phyloP scores from a whole-genome alignment of 1,140 invertebrate species.

The Gryon sp. region DNA sequence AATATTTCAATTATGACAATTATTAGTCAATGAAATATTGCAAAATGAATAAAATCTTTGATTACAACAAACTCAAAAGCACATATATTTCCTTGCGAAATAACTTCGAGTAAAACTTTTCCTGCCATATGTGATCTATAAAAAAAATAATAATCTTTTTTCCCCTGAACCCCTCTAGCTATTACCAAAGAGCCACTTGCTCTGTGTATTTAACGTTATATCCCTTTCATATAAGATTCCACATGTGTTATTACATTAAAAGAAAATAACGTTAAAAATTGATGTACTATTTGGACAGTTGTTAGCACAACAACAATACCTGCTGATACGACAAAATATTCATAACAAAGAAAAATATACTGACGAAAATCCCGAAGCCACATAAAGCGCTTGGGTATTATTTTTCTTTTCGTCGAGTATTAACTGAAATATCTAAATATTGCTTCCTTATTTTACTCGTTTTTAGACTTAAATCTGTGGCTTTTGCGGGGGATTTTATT shows the following conservation, averaged over 20 bases:
- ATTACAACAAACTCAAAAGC: too few species aligned
- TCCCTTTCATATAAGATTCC: conserved; percentile 11
- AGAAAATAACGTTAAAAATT: conserved; percentile 12
- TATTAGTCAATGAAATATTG: too few species aligned
- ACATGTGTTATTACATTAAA: conserved; percentile 1
- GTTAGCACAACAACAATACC: conserved; percentile 1
- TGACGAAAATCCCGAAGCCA: too few species aligned
- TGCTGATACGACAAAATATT: too few species aligned
- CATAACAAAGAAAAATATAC: too few species aligned
- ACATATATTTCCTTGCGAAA: not conserved
- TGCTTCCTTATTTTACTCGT: conserved; percentile 7
- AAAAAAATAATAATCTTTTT: conserved; percentile 16
- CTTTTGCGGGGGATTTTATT: conserved; percentile 53
- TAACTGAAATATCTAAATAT: conserved; percentile 1
- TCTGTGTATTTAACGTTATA: conserved; percentile 32
- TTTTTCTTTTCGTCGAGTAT: too few species aligned
- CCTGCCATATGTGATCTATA: conserved; percentile 3
- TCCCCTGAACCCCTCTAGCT: conserved; percentile 5
- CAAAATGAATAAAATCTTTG: too few species aligned
- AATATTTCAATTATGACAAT: too few species aligned
- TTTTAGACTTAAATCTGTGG: conserved; percentile 20
- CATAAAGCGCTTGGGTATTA: too few species aligned
- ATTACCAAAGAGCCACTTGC: conserved; percentile 14
- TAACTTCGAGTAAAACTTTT: too few species aligned
- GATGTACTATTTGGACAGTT: conserved; percentile 15